Evolutionary conservation across 2,888 invertebrate species (phyloP).

Genomic region (Ormyrus labotus): DNA sequence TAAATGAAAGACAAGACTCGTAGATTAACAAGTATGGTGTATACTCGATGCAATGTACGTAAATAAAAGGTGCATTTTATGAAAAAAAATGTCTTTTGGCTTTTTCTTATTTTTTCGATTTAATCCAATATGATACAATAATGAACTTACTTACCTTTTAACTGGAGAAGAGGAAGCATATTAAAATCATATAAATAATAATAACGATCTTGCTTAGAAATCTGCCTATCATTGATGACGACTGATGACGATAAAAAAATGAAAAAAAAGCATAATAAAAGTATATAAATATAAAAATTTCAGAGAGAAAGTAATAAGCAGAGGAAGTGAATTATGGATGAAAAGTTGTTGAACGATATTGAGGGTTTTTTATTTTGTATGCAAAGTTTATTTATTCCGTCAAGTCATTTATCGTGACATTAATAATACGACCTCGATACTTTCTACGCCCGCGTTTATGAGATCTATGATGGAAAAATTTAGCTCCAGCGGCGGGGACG

Average conservation of each 20-base stretch:
- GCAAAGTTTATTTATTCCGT: conserved; percentile 66
- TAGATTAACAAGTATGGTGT: conserved; percentile 52
- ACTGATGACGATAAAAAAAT: neutral
- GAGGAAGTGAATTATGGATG: no score
- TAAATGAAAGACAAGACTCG: conserved; percentile 35
- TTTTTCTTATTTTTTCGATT: neutral
- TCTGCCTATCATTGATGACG: no score
- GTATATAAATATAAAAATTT: neutral
- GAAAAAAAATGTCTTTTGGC: conserved; percentile 1
- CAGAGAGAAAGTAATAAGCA: neutral
- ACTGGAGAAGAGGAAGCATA: no score
- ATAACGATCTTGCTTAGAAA: no score
- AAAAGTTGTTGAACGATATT: no score
- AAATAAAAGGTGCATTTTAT: conserved; percentile 56
- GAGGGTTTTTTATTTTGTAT: conserved; percentile 60
- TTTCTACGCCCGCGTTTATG: conserved; percentile 65
- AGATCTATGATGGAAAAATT: conserved; percentile 61
- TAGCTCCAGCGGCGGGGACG: conserved; percentile 38
- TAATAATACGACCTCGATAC: conserved; percentile 64
- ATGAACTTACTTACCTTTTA: conserved; percentile 12
- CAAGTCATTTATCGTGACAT: conserved; percentile 65
- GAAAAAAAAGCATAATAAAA: neutral
- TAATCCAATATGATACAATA: neutral
- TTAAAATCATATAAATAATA: neutral
- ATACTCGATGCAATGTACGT: conserved; percentile 52